Evolutionary conservation across 2,888 invertebrate genomes (phyloP).

Genomic region (Kryphioiulus occultus): DNA sequence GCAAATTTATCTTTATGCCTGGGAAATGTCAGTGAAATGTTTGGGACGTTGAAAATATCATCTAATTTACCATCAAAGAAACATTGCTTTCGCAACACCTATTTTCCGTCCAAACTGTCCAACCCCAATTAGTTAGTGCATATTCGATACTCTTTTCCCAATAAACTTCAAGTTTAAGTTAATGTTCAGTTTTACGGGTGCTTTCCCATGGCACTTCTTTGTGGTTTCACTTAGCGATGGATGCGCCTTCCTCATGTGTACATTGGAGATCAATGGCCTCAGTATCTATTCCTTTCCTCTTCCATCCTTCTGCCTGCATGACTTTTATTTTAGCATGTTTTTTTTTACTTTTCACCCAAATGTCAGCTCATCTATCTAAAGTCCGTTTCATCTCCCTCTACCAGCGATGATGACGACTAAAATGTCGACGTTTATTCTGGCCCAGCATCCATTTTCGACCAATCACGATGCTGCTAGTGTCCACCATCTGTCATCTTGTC

Average conservation of each 20-base stretch:
- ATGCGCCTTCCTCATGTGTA: slow-evolving; percentile 2
- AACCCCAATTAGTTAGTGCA: too few species aligned
- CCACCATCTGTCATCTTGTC: slow-evolving; percentile 35
- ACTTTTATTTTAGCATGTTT: slow-evolving; percentile 35
- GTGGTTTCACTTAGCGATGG: neutral
- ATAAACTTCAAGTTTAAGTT: neutral
- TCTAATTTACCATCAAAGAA: too few species aligned
- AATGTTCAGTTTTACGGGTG: neutral
- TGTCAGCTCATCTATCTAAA: slow-evolving; percentile 11
- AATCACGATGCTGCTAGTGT: neutral
- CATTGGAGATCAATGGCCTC: neutral
- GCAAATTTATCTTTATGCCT: too few species aligned
- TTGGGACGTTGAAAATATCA: too few species aligned
- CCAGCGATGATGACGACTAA: neutral
- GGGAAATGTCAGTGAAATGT: too few species aligned
- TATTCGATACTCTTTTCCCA: too few species aligned
- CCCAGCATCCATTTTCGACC: neutral
- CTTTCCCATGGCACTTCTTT: neutral
- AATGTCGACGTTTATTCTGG: neutral
- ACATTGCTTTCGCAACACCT: too few species aligned
- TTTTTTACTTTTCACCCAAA: neutral
- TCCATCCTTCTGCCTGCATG: slow-evolving; percentile 31
- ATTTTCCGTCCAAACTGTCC: too few species aligned
- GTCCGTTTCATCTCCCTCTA: neutral
- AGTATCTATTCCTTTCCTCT: neutral